Evolutionary conservation across 1,140 invertebrate genomes (phyloP), one percentile per base, ranked within the genome.

Genomic region (Nomia melanderi): DNA sequence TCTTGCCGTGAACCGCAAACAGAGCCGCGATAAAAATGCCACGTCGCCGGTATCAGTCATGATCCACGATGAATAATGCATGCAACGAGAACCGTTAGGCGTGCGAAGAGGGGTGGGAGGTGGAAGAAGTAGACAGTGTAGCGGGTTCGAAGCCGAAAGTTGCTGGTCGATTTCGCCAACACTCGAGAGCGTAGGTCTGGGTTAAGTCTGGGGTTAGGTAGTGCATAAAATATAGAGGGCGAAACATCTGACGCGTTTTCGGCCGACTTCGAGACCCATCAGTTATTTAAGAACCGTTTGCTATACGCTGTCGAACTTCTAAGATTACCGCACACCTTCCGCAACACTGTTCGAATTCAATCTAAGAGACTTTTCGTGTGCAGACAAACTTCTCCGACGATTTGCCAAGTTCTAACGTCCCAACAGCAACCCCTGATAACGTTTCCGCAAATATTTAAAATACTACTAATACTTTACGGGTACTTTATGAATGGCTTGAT

Each of bases 51-150:
- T 87, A 91, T 91, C 89, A 88, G 86, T 91, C 89, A 90, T 88
- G 87, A 89, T 88, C 78, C 79, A n/a, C 65, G 76, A 82, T 91
- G 89, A 91, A 90, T 91, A 91, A 91, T 90, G 86, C 86, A 91
- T 89, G 83, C 69, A 74, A 76, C 71, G 59, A 74, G 41, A 20
- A 29, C 31, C 23, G 79, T 72, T 59, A 23, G 66, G 33, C 29
- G 25, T 4, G 47, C 23, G n/a, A 50, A 20, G 47, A n/a, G 20
- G 6, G n/a, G 27, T 25, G 27, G 12, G 64, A 54, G n/a, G 36
- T 23, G 62, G 67, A 50, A 23, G 31, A 31, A 25, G 20, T 31
- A 20, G 50, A 53, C 27, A 12, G 72, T 59, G 23, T 14, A 39
- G 39, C 12, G 62, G 62, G 67, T 47, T 73, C 41, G 79, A 70